Percentiles rank a stretch among this genome's conserved stretches.
These are phyloP conservation scores for Spisula solida DNA, from an alignment of 2,888 invertebrate species.

Conservation along the genomic window DNA sequence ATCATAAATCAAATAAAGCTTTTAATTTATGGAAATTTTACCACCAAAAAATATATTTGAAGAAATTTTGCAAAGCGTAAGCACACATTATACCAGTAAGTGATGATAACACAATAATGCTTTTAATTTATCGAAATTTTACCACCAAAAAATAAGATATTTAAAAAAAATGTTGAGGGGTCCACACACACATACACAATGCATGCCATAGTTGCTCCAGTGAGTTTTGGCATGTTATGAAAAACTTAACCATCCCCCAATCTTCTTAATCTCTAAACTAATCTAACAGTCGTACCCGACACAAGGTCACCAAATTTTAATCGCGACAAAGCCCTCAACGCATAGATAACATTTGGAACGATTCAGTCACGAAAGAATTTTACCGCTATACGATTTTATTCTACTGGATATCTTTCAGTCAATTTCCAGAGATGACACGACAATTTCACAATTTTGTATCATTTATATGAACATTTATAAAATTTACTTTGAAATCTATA, in stretches of 20 bases:
- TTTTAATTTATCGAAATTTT: not conserved
- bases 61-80: not conserved
- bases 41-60: not conserved
- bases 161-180: not conserved
- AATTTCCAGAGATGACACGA: not conserved
- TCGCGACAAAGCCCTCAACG: constrained; percentile 38
- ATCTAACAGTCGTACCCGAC: constrained; percentile 52
- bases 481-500: not conserved
- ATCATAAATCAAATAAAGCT: not conserved
- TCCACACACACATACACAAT: not conserved
- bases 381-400: not conserved
- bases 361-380: constrained; percentile 30
- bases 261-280: constrained; percentile 54
- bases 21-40: not conserved
- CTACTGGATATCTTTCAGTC: not conserved
- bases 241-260: constrained; percentile 49
- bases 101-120: not conserved
- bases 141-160: not conserved
- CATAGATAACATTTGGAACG: constrained; percentile 18
- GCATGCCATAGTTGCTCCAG: constrained; percentile 62
- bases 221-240: constrained; percentile 70
- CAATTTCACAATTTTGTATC: not conserved
- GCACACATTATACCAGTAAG: too few relatives aligned
- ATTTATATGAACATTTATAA: not conserved
- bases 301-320: constrained; percentile 46